Percentiles rank a stretch among this genome's conserved stretches.
These are phyloP conservation scores for Platycheirus albimanus DNA, from an alignment of 2,888 invertebrate species.

Conservation along the genomic window DNA sequence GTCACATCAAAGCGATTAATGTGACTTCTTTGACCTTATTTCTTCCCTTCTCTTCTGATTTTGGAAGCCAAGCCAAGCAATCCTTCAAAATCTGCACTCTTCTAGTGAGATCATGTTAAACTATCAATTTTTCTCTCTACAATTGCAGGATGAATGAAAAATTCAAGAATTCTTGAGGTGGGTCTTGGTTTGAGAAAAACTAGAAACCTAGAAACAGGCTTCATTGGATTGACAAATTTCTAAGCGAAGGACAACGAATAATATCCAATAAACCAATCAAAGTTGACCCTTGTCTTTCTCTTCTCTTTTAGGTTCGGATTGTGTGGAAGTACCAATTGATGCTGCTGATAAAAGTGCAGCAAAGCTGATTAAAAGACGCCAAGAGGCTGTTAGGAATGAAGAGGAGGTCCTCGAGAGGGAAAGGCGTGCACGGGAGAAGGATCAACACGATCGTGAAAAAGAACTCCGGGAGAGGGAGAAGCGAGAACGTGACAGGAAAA, in stretches of 20 bases:
- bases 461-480: conserved; percentile 21
- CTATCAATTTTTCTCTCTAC: conserved; percentile 77
- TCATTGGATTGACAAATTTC: conserved; percentile 30
- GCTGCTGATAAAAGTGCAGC: not conserved
- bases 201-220: conserved; percentile 3
- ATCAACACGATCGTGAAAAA: conserved; percentile 64
- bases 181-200: conserved; percentile 34
- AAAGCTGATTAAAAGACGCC: too few relatives aligned
- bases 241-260: conserved; percentile 24
- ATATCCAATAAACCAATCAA: conserved; percentile 18
- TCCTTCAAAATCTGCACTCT: conserved; percentile 77
- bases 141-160: conserved; percentile 65
- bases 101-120: conserved; percentile 75
- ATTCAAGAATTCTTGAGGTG: conserved; percentile 57
- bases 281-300: conserved; percentile 61
- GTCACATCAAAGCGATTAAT: conserved; percentile 71
- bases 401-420: conserved; percentile 54
- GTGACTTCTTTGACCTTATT: conserved; percentile 62
- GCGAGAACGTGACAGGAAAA: conserved; percentile 70
- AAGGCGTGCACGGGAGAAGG: conserved; percentile 74
- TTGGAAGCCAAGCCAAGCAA: conserved; percentile 60
- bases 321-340: conserved; percentile 82
- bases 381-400: conserved; percentile 6
- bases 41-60: not conserved
- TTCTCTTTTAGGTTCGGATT: conserved; percentile 82